phyloP scores from a whole-genome alignment of 1,140 invertebrate genomes.

The Pseudomyrmex gracilis region DNA sequence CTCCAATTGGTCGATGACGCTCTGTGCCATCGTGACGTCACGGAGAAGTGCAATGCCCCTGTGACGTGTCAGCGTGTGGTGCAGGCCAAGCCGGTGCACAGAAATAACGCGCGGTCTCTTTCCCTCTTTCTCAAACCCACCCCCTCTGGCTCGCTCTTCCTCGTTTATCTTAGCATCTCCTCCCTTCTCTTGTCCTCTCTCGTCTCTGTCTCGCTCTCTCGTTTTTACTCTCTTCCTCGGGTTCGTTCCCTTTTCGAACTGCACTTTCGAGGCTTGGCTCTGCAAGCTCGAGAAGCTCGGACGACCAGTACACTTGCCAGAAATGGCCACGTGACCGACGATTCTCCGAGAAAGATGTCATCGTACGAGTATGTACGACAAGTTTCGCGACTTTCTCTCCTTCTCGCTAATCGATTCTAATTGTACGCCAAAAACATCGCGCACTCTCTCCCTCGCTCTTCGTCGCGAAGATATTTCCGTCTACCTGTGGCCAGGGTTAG shows the following conservation, averaged over 20 bases:
- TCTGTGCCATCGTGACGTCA: conserved; percentile 82
- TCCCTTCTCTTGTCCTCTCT: conserved; percentile 3
- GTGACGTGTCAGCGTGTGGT: conserved; percentile 79
- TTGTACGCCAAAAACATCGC: conserved; percentile 12
- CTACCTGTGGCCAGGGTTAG: conserved; percentile 47
- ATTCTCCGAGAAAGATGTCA: conserved; percentile 60
- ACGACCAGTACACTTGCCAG: conserved; percentile 60
- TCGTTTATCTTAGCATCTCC: conserved; percentile 43
- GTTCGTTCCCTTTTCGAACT: conserved; percentile 68
- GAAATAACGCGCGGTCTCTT: conserved; percentile 78
- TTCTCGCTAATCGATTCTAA: conserved; percentile 21
- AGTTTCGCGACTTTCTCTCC: neutral
- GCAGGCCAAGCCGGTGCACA: conserved; percentile 74
- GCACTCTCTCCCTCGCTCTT: conserved; percentile 1
- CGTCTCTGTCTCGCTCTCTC: neutral
- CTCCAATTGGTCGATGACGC: conserved; percentile 84
- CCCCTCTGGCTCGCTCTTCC: conserved; percentile 59
- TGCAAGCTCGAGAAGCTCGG: conserved; percentile 46
- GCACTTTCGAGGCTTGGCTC: conserved; percentile 53
- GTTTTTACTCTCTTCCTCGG: conserved; percentile 5
- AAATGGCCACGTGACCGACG: conserved; percentile 67
- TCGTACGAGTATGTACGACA: neutral
- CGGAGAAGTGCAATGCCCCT: conserved; percentile 81
- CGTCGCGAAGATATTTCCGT: conserved; percentile 43
- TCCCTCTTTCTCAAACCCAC: conserved; percentile 64